These are phyloP conservation scores for Frankliniella intonsa DNA, from an alignment of 2,888 invertebrate genomes.

Conservation along the genomic window DNA sequence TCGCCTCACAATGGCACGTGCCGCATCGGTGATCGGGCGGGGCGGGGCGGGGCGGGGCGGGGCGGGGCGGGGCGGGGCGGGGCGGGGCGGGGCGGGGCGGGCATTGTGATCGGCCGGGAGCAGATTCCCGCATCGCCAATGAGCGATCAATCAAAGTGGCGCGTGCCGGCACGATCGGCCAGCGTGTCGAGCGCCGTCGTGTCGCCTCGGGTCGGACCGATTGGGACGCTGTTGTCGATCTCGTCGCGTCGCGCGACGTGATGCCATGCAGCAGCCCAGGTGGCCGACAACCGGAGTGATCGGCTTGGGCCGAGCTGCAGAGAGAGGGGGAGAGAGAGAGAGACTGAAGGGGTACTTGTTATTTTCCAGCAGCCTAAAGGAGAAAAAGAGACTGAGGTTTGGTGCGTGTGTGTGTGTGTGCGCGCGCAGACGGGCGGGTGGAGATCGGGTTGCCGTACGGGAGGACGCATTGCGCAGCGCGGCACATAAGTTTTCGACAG, in stretches of 20 bases:
- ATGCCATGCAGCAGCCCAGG: neutral
- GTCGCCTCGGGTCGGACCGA: no score
- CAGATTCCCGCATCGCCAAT: constrained; percentile 22
- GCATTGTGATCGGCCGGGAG: neutral
- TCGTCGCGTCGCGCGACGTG: neutral
- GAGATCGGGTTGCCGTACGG: no score
- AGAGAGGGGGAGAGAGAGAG: no score
- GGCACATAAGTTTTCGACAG: neutral
- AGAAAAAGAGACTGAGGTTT: neutral
- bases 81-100: no score
- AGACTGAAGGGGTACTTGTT: no score
- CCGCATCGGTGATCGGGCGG: no score
- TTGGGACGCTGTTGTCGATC: neutral
- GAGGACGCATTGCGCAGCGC: neutral
- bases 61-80: no score
- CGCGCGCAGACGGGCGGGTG: neutral
- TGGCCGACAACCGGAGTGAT: neutral
- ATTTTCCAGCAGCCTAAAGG: no score
- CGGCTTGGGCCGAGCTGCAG: no score
- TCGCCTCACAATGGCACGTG: no score
- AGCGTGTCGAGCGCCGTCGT: neutral
- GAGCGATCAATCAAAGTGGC: constrained; percentile 2
- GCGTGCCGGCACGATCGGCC: neutral
- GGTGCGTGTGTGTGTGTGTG: neutral
- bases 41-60: no score